Conservation (phyloP, 2,113 vertebrate genomes). For the Chaetura pelagica region DNA sequence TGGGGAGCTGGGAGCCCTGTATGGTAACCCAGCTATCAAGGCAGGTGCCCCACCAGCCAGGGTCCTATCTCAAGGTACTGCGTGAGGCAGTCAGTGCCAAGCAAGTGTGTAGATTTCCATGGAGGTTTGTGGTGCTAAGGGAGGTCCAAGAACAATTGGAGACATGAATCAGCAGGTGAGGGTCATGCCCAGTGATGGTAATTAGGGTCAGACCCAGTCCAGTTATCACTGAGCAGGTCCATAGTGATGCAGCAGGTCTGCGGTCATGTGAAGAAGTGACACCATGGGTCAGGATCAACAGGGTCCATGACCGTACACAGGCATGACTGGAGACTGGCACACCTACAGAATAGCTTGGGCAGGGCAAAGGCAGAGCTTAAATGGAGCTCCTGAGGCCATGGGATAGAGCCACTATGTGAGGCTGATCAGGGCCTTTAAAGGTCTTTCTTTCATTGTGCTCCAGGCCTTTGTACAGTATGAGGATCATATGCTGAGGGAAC, state of each 20-base stretch:
- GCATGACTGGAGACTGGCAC: background rate
- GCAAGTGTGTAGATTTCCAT: background rate
- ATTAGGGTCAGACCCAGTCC: background rate
- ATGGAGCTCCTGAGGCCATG: background rate
- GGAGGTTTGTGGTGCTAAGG: background rate
- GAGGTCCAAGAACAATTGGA: background rate
- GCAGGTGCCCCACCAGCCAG: background rate
- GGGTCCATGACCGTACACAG: background rate
- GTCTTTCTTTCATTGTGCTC: background rate
- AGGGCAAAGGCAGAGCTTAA: background rate
- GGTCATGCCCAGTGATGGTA: background rate
- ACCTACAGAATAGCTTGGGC: background rate
- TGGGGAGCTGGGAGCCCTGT: background rate
- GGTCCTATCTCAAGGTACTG: accelerated
- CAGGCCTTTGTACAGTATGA: background rate
- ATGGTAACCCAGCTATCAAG: background rate
- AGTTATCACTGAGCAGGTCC: background rate
- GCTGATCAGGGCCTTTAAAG: background rate
- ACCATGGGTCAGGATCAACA: background rate
- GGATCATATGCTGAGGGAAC: background rate
- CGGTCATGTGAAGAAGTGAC: background rate
- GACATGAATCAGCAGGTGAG: background rate
- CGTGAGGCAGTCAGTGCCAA: background rate
- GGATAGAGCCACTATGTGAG: background rate
- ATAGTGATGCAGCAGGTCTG: background rate